Conservation (phyloP, 1,140 invertebrate species). For the Neodiprion pinetum region DNA sequence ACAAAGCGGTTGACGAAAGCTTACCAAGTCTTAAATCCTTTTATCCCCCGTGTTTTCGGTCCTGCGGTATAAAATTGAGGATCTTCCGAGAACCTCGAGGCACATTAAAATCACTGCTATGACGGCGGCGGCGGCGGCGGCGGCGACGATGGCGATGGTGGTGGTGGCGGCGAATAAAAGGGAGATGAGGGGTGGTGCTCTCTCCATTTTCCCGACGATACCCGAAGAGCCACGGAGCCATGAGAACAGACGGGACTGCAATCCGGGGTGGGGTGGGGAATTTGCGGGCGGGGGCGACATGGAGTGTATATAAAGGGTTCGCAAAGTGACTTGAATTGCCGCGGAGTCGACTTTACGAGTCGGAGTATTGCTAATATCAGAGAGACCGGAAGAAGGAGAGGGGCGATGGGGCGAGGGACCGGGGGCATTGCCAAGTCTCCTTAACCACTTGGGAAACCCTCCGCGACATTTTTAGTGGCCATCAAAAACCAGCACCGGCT, state of each 20-base stretch:
- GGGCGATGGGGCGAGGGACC: conserved; percentile 21
- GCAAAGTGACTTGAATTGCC: conserved; percentile 61
- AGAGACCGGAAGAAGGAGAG: conserved; percentile 33
- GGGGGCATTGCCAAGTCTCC: conserved; percentile 42
- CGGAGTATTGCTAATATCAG: conserved; percentile 60
- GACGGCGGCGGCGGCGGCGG: conserved; percentile 9
- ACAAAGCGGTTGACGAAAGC: conserved; percentile 5
- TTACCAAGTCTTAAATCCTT: conserved; percentile 8
- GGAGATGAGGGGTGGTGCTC: neutral
- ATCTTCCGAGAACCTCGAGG: conserved; percentile 33
- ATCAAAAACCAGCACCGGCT: conserved; percentile 58
- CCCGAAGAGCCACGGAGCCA: neutral
- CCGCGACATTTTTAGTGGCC: conserved; percentile 62
- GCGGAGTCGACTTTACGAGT: conserved; percentile 57
- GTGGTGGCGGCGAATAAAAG: neutral
- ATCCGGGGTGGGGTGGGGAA: conserved; percentile 12
- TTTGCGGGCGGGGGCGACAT: conserved; percentile 24
- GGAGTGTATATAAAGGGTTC: conserved; percentile 57
- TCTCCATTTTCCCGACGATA: conserved; percentile 20
- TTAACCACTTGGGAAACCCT: conserved; percentile 55
- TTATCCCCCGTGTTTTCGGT: conserved; percentile 2
- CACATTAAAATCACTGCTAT: conserved; percentile 52
- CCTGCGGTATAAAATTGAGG: neutral
- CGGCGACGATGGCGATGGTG: neutral
- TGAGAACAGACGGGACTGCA: neutral